These are phyloP conservation scores for Sternarchorhynchus goeldii DNA, from an alignment of 2,797 vertebrate genomes.

Conservation along the genomic window DNA sequence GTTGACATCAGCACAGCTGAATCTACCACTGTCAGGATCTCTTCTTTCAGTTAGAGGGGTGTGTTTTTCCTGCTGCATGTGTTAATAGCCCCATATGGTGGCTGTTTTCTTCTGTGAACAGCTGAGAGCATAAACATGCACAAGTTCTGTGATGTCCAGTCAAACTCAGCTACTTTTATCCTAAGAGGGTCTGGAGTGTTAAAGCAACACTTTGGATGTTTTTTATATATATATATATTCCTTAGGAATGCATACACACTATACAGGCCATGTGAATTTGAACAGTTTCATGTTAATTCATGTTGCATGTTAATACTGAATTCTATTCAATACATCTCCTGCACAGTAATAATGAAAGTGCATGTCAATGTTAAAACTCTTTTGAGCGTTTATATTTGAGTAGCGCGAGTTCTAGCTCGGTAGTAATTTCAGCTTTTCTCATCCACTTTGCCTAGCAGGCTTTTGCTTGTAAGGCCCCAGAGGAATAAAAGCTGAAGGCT, in stretches of 20 bases:
- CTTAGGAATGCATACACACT: neutral
- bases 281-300: neutral
- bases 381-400: no score
- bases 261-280: neutral
- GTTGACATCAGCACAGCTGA: neutral
- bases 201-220: neutral
- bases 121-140: conserved; percentile 8
- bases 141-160: neutral
- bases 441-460: no score
- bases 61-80: conserved; percentile 16
- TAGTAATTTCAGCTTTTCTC: no score
- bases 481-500: no score
- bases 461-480: no score
- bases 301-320: neutral
- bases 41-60: neutral
- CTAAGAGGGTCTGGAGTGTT: neutral
- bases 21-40: neutral
- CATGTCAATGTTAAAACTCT: no score
- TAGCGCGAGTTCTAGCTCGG: no score
- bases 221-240: neutral
- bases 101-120: conserved; percentile 10
- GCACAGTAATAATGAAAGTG: no score
- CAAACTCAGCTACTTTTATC: neutral
- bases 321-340: no score
- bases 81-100: neutral